Evolutionary conservation across 2,113 vertebrate species (phyloP).

Genomic region (Strigops habroptila): DNA sequence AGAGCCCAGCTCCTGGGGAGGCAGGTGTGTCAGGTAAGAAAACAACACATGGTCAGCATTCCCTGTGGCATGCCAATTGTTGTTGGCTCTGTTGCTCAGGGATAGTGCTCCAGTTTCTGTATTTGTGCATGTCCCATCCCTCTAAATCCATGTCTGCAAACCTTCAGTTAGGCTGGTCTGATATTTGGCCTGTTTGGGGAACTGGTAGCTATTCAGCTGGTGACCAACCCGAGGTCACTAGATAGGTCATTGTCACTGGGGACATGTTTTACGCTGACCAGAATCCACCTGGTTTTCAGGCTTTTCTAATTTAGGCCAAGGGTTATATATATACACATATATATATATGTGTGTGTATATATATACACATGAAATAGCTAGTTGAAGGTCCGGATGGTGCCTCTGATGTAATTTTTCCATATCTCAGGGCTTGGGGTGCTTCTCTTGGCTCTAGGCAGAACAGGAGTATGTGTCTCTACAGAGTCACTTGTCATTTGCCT

Average conservation of each 20-base stretch:
- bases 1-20: not conserved
- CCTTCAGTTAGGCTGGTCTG: not conserved
- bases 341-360: not conserved
- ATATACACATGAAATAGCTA: not conserved
- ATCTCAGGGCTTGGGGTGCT: not conserved
- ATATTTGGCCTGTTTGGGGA: not conserved
- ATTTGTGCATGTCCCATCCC: not conserved
- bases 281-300: not conserved
- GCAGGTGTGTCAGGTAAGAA: not conserved
- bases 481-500: not conserved
- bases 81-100: rapidly evolving
- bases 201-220: not conserved
- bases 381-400: not conserved
- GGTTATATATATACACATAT: not conserved
- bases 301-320: not conserved
- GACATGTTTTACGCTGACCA: not conserved
- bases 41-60: rapidly evolving
- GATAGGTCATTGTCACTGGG: not conserved
- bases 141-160: not conserved
- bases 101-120: not conserved
- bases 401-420: not conserved
- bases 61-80: not conserved
- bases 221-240: not conserved
- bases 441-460: not conserved
- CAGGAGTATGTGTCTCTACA: not conserved